Percentiles rank a stretch among this genome's conserved stretches.
Conservation (phyloP, 2,113 vertebrate genomes). For the Lepidiolamprologus cunningtoni region DNA sequence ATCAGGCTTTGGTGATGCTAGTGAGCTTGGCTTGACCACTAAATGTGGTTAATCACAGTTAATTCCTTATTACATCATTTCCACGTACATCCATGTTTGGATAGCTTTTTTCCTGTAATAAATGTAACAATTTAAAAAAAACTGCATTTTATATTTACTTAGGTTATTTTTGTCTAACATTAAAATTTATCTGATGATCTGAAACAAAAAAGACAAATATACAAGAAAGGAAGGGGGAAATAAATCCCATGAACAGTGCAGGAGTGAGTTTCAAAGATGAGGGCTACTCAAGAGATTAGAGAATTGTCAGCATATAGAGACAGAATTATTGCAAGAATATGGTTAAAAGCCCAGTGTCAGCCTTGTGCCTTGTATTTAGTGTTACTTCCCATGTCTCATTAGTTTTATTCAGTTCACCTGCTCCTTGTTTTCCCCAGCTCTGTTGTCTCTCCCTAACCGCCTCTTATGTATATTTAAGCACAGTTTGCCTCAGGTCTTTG, state of each 20-base stretch:
- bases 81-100: background rate
- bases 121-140: fast-evolving
- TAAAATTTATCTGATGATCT: background rate
- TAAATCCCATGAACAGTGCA: background rate
- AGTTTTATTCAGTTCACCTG: background rate
- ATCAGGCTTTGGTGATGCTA: background rate
- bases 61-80: fast-evolving
- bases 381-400: background rate
- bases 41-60: background rate
- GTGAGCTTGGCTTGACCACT: fast-evolving
- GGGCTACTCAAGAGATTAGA: too few relatives aligned
- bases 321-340: background rate
- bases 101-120: background rate
- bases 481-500: background rate
- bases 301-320: background rate
- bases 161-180: background rate
- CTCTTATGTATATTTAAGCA: background rate
- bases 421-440: background rate
- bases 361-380: background rate
- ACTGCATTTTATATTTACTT: background rate
- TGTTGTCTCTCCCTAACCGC: fast-evolving
- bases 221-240: background rate
- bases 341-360: background rate
- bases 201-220: fast-evolving
- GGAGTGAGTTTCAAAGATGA: background rate